A percentile compares a stretch with the other conserved stretches of the same genome.
These are phyloP conservation scores for Leptinotarsa tumamoca DNA, from an alignment of 2,888 invertebrate genomes.

Conservation along the genomic window DNA sequence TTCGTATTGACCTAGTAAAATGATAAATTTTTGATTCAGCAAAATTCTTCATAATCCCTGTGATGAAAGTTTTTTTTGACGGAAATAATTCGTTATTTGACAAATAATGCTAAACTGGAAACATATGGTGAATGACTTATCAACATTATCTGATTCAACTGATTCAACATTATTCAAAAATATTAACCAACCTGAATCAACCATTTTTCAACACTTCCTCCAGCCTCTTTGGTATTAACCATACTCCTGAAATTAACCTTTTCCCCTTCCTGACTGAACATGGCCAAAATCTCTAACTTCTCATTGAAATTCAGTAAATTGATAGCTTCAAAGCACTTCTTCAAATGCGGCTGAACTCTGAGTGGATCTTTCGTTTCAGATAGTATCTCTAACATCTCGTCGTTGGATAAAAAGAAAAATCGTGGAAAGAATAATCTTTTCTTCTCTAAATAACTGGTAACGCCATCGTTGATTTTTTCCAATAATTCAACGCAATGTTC, in stretches of 20 bases:
- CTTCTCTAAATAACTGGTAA: slow-evolving; percentile 85
- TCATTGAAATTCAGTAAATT: slow-evolving; percentile 79
- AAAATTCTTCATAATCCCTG: too few species aligned
- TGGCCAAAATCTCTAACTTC: slow-evolving; percentile 78
- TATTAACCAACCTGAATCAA: slow-evolving; percentile 69
- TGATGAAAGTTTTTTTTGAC: too few species aligned
- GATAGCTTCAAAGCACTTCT: slow-evolving; percentile 91
- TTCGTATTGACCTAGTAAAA: too few species aligned
- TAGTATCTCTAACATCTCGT: slow-evolving; percentile 90
- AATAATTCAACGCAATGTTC: slow-evolving; percentile 76
- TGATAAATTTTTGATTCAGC: too few species aligned
- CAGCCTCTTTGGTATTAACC: slow-evolving; percentile 70
- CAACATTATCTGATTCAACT: too few species aligned
- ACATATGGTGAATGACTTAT: too few species aligned
- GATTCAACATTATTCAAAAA: not conserved
- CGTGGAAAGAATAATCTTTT: slow-evolving; percentile 86
- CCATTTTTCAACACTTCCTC: slow-evolving; percentile 90
- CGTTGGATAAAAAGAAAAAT: slow-evolving; percentile 92
- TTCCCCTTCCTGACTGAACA: slow-evolving; percentile 84
- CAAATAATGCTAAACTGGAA: too few species aligned
- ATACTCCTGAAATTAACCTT: slow-evolving; percentile 68
- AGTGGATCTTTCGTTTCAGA: slow-evolving; percentile 90
- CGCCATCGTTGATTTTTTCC: slow-evolving; percentile 86
- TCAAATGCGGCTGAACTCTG: slow-evolving; percentile 86
- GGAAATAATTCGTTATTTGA: too few species aligned